phyloP scores from a whole-genome alignment of 2,113 vertebrate genomes.

The Urocitellus parryii region DNA sequence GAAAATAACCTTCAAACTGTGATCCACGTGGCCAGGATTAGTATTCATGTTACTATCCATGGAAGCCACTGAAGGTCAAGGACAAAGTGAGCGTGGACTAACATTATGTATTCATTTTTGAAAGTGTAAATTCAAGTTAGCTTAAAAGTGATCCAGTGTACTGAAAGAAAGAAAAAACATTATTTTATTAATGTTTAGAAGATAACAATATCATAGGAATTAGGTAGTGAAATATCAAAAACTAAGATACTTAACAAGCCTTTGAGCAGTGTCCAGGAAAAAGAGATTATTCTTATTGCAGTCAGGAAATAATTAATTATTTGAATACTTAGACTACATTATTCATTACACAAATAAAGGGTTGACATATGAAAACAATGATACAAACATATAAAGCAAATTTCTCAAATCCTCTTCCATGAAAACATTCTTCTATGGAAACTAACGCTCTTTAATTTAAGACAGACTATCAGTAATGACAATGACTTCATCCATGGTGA shows the following conservation, averaged over 20 bases:
- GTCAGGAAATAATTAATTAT: conserved; percentile 46
- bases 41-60: conserved; percentile 4
- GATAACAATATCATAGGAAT: neutral
- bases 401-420: neutral
- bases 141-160: conserved; percentile 43
- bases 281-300: neutral
- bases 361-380: neutral
- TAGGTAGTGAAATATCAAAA: neutral
- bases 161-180: conserved; percentile 40
- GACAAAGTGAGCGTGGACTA: neutral
- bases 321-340: neutral
- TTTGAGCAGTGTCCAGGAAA: neutral
- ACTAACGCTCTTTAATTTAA: neutral
- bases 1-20: conserved; percentile 61
- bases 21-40: conserved; percentile 22
- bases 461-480: neutral
- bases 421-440: neutral
- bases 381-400: neutral
- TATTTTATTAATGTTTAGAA: conserved; percentile 31
- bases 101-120: conserved; percentile 46
- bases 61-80: conserved; percentile 70
- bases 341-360: neutral
- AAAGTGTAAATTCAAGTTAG: neutral
- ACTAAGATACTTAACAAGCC: neutral
- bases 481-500: neutral